Base-by-base conservation (phyloP, 2,797 vertebrate genomes). In the Cirrhinus mrigala region DNA sequence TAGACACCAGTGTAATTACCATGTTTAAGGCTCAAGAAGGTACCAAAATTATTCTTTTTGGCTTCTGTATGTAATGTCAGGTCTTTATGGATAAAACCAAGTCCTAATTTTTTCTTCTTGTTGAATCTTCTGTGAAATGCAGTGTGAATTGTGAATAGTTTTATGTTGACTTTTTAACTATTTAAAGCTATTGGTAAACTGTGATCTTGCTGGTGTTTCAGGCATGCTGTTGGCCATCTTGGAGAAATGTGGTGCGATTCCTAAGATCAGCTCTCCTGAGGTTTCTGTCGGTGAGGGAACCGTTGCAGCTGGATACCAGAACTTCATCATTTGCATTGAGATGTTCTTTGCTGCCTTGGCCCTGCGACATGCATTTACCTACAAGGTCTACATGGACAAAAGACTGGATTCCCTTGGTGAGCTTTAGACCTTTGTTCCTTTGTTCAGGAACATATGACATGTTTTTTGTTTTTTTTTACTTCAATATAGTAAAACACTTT, bases 301-400 rank as follows among this genome's bases (percentile, higher is more conserved):
- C 0, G 98, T 99, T 14, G 98, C 98, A 0, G 97, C 98, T 0
- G 98, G 98, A 3, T 99, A 99, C 91, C 98, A 99, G 94, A 98
- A 99, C 95, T 99, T 99, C 86, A 98, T 99, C 91, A 97, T 98
- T 84, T 99, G 98, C 1, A 94, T 99, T 46, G 98, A 99, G 95
- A 99, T 99, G 98, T 99, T 99, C 92, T 99, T 99, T 0, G 98
- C 98, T 0, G 97, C 98, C 1, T 89, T 99, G 1, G 97, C 97
- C 8, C 94, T 99, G 81, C 96, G 97, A 12, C 97, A 98, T 0
- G 98, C 98, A 14, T 99, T 99, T 95, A 98, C 98, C 0, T 98
- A 97, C 94, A 96, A 84, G 81, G 98, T 97, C 88, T 99, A 99
- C 46, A 93, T 95, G 77, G 97, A 99, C 92, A 99, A 99, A 92